Base-by-base conservation (phyloP, 2,888 invertebrate species). In the Cataglyphis albicans region DNA sequence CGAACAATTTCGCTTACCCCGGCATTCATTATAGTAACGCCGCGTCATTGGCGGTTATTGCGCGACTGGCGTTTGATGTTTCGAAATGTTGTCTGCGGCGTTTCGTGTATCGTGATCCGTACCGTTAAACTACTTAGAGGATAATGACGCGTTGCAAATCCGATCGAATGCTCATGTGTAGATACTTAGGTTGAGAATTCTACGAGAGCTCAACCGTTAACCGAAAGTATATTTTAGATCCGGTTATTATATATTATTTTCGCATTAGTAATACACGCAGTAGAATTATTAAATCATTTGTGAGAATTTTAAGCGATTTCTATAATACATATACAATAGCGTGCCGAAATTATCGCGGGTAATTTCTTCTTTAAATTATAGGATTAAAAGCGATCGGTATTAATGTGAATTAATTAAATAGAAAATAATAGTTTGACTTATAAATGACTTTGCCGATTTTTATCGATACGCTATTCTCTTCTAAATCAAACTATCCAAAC, bases 1-100 rank as follows among this genome's bases (percentile, higher is more conserved):
- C 78, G 67, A 82, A 83, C 86, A 81, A 87, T 84, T 86, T 48
- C 76, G 65, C 52, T 65, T 52, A 61, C 68, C 44, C 21, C 74
- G 75, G 32, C 75, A 76, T 76, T 76, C 76, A 67, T 76, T 76
- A 76, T 67, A 57, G 57, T 41, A 76, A 76, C 67, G 76, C 76
- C 76, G 67, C 76, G 76, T 76, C 76, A 76, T 76, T 76, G 67
- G 67, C 76, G 67, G 76, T 76, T 76, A 76, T 76, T 76, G 76
- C 76, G 67, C 76, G 76, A 76, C 76, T 76, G 41, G 67, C 76
- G 57, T 76, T 76, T 76, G 76, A 76, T 76, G 76, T 76, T 67
- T 76, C 76, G 76, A 67, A 76, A 76, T 67, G 76, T 76, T 76
- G 67, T 76, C 67, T 41, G 57, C 41, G 67, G n/a, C 76, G 67